Conservation (phyloP, 2,797 vertebrate species). For the Trachurus trachurus region DNA sequence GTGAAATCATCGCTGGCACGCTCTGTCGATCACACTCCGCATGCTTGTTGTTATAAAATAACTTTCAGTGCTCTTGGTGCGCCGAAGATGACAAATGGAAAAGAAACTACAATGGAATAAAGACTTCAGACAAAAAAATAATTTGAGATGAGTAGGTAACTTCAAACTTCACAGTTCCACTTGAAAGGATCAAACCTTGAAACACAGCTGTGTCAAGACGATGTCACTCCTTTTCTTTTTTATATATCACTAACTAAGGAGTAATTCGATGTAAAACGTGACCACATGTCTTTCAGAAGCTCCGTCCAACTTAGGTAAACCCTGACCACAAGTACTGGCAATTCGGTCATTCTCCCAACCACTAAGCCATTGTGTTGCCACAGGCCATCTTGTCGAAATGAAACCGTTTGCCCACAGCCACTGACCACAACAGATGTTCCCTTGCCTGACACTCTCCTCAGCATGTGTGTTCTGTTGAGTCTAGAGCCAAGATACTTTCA, state of each 20-base stretch:
- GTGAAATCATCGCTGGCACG: slow-evolving; percentile 61
- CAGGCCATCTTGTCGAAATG: slow-evolving; percentile 80
- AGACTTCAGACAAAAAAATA: slow-evolving; percentile 49
- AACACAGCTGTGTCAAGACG: slow-evolving; percentile 50
- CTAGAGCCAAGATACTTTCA: slow-evolving; percentile 80
- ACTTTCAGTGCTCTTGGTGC: slow-evolving; percentile 45
- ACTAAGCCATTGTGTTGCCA: slow-evolving; percentile 82
- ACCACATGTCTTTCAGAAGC: slow-evolving; percentile 76
- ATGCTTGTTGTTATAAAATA: slow-evolving; percentile 55
- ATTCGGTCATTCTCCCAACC: slow-evolving; percentile 72
- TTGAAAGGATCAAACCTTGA: slow-evolving; percentile 56
- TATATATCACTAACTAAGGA: slow-evolving; percentile 49
- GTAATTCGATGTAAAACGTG: slow-evolving; percentile 63
- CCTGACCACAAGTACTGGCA: slow-evolving; percentile 75
- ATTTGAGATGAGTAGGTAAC: slow-evolving; percentile 31
- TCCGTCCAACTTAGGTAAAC: slow-evolving; percentile 77
- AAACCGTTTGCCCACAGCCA: slow-evolving; percentile 78
- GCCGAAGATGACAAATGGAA: slow-evolving; percentile 65
- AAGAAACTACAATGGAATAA: slow-evolving; percentile 63
- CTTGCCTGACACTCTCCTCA: slow-evolving; percentile 70
- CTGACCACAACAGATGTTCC: slow-evolving; percentile 84
- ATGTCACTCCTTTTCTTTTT: slow-evolving; percentile 35
- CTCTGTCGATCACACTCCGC: slow-evolving; percentile 35
- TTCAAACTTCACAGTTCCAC: slow-evolving; percentile 44
- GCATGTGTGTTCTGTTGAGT: slow-evolving; percentile 84